phyloP scores from a whole-genome alignment of 2,797 vertebrate species.

The Percopsis omiscomaycus region DNA sequence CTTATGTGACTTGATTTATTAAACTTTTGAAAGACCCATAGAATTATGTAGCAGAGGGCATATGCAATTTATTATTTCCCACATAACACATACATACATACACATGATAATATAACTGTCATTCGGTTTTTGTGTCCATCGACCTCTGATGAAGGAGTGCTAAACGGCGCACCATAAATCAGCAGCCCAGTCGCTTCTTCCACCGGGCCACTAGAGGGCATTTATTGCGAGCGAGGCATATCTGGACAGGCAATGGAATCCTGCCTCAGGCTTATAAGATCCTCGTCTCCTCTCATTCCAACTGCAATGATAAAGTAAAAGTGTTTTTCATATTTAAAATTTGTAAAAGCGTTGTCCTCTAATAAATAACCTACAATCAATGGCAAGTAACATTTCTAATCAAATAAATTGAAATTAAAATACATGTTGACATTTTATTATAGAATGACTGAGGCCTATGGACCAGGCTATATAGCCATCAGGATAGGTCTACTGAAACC shows the following conservation, averaged over 20 bases:
- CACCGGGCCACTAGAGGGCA: conserved; percentile 48
- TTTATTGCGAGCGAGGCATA: background rate
- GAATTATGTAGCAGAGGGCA: background rate
- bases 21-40: too few relatives aligned
- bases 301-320: background rate
- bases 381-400: too few relatives aligned
- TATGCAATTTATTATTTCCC: background rate
- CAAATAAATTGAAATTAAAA: too few relatives aligned
- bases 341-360: too few relatives aligned
- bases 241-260: too few relatives aligned
- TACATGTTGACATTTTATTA: too few relatives aligned
- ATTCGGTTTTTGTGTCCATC: background rate
- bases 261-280: background rate
- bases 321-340: too few relatives aligned
- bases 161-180: conserved; percentile 5
- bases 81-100: background rate
- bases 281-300: too few relatives aligned
- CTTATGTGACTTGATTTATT: background rate
- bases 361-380: too few relatives aligned
- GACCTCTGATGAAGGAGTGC: background rate
- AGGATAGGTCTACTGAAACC: too few relatives aligned
- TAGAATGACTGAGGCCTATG: too few relatives aligned
- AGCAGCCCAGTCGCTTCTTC: background rate
- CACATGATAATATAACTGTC: background rate
- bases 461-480: too few relatives aligned